Percentiles rank a stretch among this genome's conserved stretches.
These are phyloP conservation scores for Pituophis catenifer DNA, from an alignment of 2,113 vertebrate species.

Conservation along the genomic window DNA sequence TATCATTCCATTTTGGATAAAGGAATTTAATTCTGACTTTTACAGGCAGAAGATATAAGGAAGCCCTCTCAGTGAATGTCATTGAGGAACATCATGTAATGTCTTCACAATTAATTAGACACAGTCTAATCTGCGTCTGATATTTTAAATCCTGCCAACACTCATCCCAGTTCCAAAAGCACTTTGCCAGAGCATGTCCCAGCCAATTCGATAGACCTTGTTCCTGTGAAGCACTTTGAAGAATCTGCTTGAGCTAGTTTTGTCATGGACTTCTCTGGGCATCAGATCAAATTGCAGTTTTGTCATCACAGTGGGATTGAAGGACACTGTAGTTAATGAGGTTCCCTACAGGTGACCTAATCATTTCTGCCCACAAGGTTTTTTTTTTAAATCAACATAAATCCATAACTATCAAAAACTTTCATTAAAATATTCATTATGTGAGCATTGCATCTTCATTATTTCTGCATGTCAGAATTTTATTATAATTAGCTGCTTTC, in stretches of 20 bases:
- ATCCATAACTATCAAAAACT: neutral
- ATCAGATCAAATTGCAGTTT: neutral
- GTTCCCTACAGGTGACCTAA: neutral
- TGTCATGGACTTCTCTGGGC: slow-evolving; percentile 10
- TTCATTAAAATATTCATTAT: slow-evolving; percentile 31
- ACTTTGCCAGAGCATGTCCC: neutral
- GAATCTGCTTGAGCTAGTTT: neutral
- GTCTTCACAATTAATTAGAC: slow-evolving; percentile 30
- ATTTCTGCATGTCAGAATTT: slow-evolving; percentile 44
- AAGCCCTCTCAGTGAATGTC: slow-evolving; percentile 3
- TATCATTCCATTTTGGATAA: neutral
- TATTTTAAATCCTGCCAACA: slow-evolving; percentile 21
- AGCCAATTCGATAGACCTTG: neutral
- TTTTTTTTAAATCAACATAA: neutral
- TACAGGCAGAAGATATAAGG: neutral
- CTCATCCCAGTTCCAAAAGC: slow-evolving; percentile 10
- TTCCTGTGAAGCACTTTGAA: slow-evolving; percentile 7
- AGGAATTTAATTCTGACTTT: neutral
- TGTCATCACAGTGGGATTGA: neutral
- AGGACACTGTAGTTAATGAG: slow-evolving; percentile 4
- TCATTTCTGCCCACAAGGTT: neutral
- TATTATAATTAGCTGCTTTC: slow-evolving; percentile 16
- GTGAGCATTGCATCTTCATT: slow-evolving; percentile 48
- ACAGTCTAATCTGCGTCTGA: slow-evolving; percentile 19
- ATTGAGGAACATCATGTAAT: neutral